A percentile compares a stretch with the other conserved stretches of the same genome.
Evolutionary conservation across 2,797 vertebrate genomes (phyloP).

Genomic region (Protosalanx chinensis): DNA sequence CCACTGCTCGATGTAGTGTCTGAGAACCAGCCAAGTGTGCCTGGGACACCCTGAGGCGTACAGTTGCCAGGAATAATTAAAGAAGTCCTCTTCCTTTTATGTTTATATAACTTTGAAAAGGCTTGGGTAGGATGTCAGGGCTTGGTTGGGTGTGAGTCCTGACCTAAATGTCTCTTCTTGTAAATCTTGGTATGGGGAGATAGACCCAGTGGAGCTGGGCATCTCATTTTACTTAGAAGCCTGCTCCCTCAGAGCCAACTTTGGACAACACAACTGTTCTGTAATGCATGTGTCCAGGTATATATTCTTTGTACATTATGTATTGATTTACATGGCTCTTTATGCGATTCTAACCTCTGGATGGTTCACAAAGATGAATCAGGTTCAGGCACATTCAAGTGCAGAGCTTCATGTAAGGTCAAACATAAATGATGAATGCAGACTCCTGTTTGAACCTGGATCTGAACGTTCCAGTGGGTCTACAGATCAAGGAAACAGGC

Average conservation of each 20-base stretch:
- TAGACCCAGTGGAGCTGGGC: not conserved
- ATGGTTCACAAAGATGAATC: conserved; percentile 32
- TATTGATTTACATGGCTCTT: not conserved
- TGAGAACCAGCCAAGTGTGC: conserved; percentile 18
- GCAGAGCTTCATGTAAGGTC: conserved; percentile 43
- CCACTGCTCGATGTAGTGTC: conserved; percentile 28
- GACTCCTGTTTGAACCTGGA: conserved; percentile 40
- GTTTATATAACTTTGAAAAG: conserved; percentile 53
- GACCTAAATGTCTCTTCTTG: conserved; percentile 43
- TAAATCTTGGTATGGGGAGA: conserved; percentile 23
- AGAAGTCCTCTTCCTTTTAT: conserved; percentile 36
- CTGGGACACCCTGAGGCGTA: conserved; percentile 22
- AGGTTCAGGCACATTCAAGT: conserved; percentile 46
- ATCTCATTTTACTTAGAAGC: not conserved
- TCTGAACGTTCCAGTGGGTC: conserved; percentile 49
- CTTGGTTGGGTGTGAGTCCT: conserved; percentile 18
- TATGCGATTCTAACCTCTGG: not conserved
- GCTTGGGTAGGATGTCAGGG: conserved; percentile 2
- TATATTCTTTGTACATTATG: not conserved
- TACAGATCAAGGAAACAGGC: conserved; percentile 37
- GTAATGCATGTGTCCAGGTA: not conserved
- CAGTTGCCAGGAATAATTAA: conserved; percentile 52
- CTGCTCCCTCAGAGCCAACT: not conserved
- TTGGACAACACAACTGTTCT: not conserved
- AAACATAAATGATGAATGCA: conserved; percentile 57